Conservation (phyloP, 2,888 invertebrate species). For the Troglohyphantes excavatus region DNA sequence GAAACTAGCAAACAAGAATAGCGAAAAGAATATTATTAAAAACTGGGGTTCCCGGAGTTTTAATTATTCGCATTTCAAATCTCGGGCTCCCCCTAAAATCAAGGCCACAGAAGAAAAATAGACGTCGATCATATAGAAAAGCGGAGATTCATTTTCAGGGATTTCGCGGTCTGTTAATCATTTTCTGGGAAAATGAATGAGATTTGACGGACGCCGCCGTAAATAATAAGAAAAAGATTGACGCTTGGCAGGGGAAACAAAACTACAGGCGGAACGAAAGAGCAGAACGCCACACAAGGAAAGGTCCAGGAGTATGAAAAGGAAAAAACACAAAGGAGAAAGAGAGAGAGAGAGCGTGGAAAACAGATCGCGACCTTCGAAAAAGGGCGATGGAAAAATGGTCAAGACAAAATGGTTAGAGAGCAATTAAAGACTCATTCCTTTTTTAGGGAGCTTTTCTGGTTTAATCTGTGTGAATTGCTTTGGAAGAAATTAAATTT, state of each 20-base stretch:
- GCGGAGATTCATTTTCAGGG: slow-evolving; percentile 27
- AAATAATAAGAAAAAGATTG: slow-evolving; percentile 11
- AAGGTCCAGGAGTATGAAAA: background rate
- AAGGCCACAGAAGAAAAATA: background rate
- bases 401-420: no score
- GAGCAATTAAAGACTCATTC: no score
- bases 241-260: background rate
- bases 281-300: background rate
- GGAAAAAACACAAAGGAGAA: background rate
- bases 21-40: background rate
- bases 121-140: background rate
- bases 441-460: no score
- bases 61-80: slow-evolving; percentile 42
- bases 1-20: background rate
- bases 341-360: background rate
- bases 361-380: no score
- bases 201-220: slow-evolving; percentile 2
- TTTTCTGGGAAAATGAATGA: slow-evolving; percentile 2
- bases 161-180: slow-evolving; percentile 51
- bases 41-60: background rate
- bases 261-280: background rate
- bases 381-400: no score
- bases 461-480: no score
- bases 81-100: background rate
- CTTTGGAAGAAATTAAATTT: no score